Percentiles rank a stretch among this genome's conserved stretches.
These are phyloP conservation scores for Steinernema khuongi DNA, from an alignment of 1,140 invertebrate species.

Conservation along the genomic window DNA sequence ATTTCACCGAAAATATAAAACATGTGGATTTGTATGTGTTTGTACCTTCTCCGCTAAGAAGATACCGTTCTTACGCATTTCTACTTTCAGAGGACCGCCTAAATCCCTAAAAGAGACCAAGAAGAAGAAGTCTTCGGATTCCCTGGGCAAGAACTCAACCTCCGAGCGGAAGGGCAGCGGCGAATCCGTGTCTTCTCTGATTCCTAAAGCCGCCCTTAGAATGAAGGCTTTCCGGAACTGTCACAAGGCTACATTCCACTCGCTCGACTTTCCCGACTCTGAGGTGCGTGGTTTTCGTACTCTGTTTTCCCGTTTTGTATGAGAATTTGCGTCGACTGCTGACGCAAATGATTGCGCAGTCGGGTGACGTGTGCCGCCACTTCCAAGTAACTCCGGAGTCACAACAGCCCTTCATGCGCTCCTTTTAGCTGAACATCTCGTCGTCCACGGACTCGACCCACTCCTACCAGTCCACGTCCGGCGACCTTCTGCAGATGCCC, in stretches of 20 bases:
- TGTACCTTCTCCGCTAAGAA: background rate
- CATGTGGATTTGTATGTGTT: background rate
- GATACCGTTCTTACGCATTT: background rate
- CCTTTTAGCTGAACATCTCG: background rate
- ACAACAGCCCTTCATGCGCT: background rate
- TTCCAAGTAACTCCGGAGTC: background rate
- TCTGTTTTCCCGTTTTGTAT: background rate
- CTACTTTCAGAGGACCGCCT: background rate
- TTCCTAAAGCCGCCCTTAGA: background rate
- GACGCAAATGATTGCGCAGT: constrained; percentile 11
- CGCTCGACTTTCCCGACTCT: background rate
- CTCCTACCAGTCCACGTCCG: background rate
- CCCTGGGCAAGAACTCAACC: background rate
- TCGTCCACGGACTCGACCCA: background rate
- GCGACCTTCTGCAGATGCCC: background rate
- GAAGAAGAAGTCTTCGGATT: background rate
- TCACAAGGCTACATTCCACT: constrained; percentile 5
- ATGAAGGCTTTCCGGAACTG: constrained; percentile 5
- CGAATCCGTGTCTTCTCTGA: background rate
- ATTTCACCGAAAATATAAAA: background rate
- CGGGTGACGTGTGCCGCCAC: background rate
- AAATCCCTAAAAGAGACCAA: background rate
- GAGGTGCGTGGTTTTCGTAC: background rate
- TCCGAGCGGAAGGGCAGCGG: background rate
- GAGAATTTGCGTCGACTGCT: background rate